Conservation (phyloP, 1,140 invertebrate genomes). For the Cotesia vestalis region DNA sequence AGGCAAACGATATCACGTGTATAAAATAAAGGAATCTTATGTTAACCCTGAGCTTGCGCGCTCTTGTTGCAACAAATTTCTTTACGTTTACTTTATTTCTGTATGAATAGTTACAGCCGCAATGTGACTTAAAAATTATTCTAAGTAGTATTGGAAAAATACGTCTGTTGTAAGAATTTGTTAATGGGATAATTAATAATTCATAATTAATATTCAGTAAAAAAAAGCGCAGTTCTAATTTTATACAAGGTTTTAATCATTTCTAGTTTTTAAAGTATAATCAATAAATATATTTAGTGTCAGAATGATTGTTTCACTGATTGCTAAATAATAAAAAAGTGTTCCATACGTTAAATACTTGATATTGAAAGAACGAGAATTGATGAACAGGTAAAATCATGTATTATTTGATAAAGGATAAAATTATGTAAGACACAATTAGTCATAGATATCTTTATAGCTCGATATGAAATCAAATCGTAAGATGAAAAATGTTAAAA, state of each 20-base stretch:
- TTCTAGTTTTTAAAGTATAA: no score
- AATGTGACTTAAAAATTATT: conserved; percentile 18
- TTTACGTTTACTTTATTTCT: conserved; percentile 9
- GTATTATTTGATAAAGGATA: background rate
- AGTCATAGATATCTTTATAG: background rate
- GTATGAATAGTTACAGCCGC: conserved; percentile 14
- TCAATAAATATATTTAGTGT: no score
- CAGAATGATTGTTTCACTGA: no score
- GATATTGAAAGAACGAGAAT: no score
- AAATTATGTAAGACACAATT: background rate
- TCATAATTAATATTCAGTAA: background rate
- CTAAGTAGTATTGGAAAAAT: background rate
- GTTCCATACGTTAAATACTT: no score
- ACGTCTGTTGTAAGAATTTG: background rate
- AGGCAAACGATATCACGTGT: conserved; percentile 5
- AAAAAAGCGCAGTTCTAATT: no score
- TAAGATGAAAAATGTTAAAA: conserved; percentile 28
- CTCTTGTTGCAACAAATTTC: conserved; percentile 18
- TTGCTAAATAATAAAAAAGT: no score
- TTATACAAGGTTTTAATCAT: no score
- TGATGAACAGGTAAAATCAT: background rate
- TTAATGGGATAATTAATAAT: background rate
- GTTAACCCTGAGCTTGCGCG: conserved; percentile 30
- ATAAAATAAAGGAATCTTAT: background rate
- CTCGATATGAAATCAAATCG: conserved; percentile 31